These are phyloP conservation scores for Enteromius afrohamiltoni DNA, from an alignment of 2,797 vertebrate species.

Conservation along the genomic window DNA sequence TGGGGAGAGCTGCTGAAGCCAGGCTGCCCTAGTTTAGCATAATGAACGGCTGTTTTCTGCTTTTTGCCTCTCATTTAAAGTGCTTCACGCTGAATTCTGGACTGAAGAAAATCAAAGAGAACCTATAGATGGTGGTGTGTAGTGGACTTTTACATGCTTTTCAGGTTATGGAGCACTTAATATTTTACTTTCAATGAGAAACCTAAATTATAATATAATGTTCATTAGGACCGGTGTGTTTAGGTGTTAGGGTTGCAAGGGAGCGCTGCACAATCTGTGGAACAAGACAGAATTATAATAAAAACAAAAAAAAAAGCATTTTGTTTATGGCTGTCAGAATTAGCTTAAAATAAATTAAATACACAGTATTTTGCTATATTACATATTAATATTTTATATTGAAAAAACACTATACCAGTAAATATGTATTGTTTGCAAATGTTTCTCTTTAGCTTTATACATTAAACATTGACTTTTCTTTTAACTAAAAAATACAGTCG, in stretches of 20 bases:
- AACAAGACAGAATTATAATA: background rate
- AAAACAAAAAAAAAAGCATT: background rate
- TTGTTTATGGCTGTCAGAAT: background rate
- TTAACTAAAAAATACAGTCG: background rate
- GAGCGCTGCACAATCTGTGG: background rate
- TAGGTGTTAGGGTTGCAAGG: background rate
- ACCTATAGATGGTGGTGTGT: background rate
- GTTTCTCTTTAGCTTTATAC: background rate
- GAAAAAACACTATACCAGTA: background rate
- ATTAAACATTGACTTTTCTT: background rate
- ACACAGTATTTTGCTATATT: background rate
- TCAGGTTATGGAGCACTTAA: background rate
- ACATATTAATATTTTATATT: background rate
- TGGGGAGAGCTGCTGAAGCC: constrained; percentile 20
- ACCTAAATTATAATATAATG: background rate
- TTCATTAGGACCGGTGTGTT: background rate
- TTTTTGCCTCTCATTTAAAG: constrained; percentile 39
- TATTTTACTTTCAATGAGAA: background rate
- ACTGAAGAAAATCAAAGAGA: constrained; percentile 43
- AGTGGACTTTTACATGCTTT: background rate
- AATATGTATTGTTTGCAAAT: background rate
- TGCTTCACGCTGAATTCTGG: constrained; percentile 42
- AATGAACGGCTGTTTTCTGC: constrained; percentile 38
- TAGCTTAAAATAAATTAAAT: background rate
- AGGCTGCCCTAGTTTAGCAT: constrained; percentile 55